Base-by-base conservation (phyloP, 2,113 vertebrate genomes). In the Furnarius figulus region DNA sequence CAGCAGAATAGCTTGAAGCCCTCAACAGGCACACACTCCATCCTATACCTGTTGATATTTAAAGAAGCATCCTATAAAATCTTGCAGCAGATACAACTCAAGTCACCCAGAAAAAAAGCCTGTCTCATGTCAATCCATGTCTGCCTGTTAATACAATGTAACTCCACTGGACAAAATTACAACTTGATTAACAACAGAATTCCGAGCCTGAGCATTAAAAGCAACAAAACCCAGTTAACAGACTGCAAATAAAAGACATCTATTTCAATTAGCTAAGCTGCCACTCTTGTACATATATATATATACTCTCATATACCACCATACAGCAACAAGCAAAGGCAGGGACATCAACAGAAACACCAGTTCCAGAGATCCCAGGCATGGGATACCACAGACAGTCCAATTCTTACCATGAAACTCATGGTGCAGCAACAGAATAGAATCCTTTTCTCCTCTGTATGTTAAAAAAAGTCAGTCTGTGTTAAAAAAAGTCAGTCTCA, bases 41-140 rank as follows among this genome's bases (percentile, higher is more conserved):
- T 33, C 65, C 49, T 14, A 5, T 5, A 30, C 9, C 42, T 55
- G 35, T 52, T 67, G 53, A 11, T 33, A 18, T 20, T 49, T 9
- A 46, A 42, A 65, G 50, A 8, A 71, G 21, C 67, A 61, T 11
- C n/a, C 44, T 22, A 1, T 44, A 24, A 68, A 27, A 61, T 44
- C 47, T n/a, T 33, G 14, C 65, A 85, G 37, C 59, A 68, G 22
- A 40, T 15, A 20, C 30, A 15, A 39, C 28, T 55, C 5, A 14
- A 66, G 40, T 55, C 12, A 65, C 8, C n/a, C 25, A 37, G 49
- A n/a, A 63, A 42, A 31, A 8, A 37, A 44, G 14, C 3, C 4
- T 0, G 5, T 7, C 23, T 20, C 1, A 0, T 30, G 35, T n/a
- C 53, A 27, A 15, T 61, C 47, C 27, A 10, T 9, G 40, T n/a